Conservation (phyloP, 37 sponge, comb jelly and placozoan genomes). For the Ephydatia muelleri region DNA sequence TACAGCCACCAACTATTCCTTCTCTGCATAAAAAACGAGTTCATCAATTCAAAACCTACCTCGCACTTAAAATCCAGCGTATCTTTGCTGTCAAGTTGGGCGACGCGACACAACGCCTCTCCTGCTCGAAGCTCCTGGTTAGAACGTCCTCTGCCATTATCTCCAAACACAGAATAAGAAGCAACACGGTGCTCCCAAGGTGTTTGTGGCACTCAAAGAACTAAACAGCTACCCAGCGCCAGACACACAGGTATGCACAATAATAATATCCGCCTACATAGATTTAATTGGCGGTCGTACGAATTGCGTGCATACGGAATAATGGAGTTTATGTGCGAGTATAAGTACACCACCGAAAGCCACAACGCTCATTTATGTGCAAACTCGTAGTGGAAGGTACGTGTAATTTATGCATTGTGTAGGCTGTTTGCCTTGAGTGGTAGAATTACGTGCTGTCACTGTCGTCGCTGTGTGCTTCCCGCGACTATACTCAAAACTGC, state of each 20-base stretch:
- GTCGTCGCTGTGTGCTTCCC: no score
- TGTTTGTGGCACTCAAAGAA: no score
- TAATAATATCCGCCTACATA: background rate
- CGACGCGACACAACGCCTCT: background rate
- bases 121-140: background rate
- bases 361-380: background rate
- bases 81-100: background rate
- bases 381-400: no score
- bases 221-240: no score
- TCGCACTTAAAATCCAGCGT: background rate
- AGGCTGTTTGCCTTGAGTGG: no score
- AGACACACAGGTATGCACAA: background rate
- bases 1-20: background rate
- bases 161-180: background rate
- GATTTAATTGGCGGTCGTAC: background rate
- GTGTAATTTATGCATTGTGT: no score
- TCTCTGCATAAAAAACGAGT: background rate
- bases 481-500: no score
- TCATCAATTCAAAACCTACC: background rate
- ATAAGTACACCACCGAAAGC: background rate
- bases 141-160: background rate
- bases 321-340: background rate
- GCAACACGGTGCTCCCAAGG: background rate
- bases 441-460: no score
- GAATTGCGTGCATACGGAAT: background rate